Conservation (phyloP, 2,113 vertebrate species). For the Neopipo cinnamomea region DNA sequence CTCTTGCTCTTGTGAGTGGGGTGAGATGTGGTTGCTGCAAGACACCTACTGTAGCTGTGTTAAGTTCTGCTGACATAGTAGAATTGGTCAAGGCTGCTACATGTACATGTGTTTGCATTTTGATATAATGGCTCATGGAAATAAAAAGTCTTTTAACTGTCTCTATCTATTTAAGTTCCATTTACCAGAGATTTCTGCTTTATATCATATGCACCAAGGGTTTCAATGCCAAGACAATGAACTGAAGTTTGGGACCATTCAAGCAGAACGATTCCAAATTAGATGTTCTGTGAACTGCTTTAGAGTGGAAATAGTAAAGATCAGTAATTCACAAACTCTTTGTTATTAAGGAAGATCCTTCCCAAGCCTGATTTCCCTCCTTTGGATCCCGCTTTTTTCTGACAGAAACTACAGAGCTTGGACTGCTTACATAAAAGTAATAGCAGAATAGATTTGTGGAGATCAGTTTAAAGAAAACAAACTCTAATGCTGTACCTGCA, state of each 20-base stretch:
- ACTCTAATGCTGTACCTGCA: neutral
- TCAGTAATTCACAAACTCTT: neutral
- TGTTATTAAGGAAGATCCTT: neutral
- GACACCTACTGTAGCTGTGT: slow-evolving; percentile 24
- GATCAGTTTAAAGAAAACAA: neutral
- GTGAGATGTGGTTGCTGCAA: neutral
- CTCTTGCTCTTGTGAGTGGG: neutral
- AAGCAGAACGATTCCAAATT: slow-evolving; percentile 1
- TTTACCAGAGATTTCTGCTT: slow-evolving; percentile 53
- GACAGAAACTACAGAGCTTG: neutral
- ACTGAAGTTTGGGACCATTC: neutral
- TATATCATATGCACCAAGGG: neutral
- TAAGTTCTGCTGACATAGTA: slow-evolving; percentile 49
- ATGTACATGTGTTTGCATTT: slow-evolving; percentile 51
- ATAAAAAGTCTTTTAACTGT: slow-evolving; percentile 38
- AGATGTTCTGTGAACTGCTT: slow-evolving; percentile 31
- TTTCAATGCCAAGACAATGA: slow-evolving; percentile 29
- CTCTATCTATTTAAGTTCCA: slow-evolving; percentile 42
- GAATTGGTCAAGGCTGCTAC: neutral
- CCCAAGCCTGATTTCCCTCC: neutral
- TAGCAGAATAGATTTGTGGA: neutral
- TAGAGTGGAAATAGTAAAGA: neutral
- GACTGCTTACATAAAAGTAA: neutral
- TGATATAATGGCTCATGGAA: slow-evolving; percentile 40
- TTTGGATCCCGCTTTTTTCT: neutral